phyloP scores from a whole-genome alignment of 2,797 vertebrate genomes.

The Enteromius trimaculatus region DNA sequence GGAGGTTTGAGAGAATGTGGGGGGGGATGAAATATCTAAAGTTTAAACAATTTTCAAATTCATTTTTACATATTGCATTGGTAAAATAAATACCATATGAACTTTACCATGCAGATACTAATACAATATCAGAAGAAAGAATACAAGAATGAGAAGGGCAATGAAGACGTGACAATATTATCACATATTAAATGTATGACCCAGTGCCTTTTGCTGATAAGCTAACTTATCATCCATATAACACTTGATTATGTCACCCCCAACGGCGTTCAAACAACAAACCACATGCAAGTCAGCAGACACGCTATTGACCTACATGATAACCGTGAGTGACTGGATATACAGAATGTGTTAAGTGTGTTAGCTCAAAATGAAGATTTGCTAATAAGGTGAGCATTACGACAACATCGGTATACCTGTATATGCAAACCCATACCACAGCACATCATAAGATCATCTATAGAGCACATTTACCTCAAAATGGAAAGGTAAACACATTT shows the following conservation, averaged over 20 bases:
- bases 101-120: not conserved
- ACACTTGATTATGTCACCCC: slow-evolving; percentile 14
- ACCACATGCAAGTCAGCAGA: slow-evolving; percentile 21
- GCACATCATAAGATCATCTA: not conserved
- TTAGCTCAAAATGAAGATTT: not conserved
- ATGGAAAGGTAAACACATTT: not conserved
- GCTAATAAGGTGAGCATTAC: slow-evolving; percentile 12
- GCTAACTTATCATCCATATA: slow-evolving; percentile 15
- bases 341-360: slow-evolving; percentile 13
- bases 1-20: no score
- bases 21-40: not conserved
- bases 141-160: not conserved
- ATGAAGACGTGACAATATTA: not conserved
- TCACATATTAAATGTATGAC: slow-evolving; percentile 16
- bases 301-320: slow-evolving; percentile 35
- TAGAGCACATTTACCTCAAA: not conserved
- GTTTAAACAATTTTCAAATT: not conserved
- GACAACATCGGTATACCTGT: not conserved
- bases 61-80: no score
- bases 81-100: not conserved
- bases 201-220: slow-evolving; percentile 19
- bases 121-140: not conserved
- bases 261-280: not conserved
- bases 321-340: slow-evolving; percentile 42
- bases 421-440: not conserved